These are phyloP conservation scores for Coremacera marginata DNA, from an alignment of 2,888 invertebrate genomes.

Conservation along the genomic window DNA sequence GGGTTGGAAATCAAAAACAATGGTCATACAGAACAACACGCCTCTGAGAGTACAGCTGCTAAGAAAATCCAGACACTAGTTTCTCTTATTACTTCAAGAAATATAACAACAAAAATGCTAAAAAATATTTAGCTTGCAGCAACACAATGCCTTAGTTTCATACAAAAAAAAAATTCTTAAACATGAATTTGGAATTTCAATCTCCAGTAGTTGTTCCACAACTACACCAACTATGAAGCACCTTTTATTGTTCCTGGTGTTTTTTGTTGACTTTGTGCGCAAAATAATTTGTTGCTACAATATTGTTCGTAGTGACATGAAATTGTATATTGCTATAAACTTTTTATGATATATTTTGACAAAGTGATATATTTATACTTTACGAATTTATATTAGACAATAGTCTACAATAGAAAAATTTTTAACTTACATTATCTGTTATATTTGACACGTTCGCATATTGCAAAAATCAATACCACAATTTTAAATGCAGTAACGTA, in stretches of 20 bases:
- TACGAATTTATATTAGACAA: no score
- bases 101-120: background rate
- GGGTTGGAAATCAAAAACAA: slow-evolving; percentile 45
- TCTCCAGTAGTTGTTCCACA: slow-evolving; percentile 42
- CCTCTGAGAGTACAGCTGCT: slow-evolving; percentile 8
- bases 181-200: slow-evolving; percentile 44
- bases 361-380: no score
- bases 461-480: no score
- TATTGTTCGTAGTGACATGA: background rate
- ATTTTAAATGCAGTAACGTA: no score
- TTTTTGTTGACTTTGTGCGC: slow-evolving; percentile 1
- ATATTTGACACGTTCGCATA: no score
- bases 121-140: slow-evolving; percentile 14
- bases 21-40: slow-evolving; percentile 1
- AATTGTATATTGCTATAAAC: no score
- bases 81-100: background rate
- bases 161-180: slow-evolving; percentile 35
- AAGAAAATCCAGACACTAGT: background rate
- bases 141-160: background rate
- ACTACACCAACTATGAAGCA: background rate
- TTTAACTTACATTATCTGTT: no score
- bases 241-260: background rate
- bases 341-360: no score
- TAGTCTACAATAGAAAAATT: no score
- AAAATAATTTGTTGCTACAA: background rate